Conservation (phyloP, 1,140 invertebrate genomes). For the Drosophila equinoxialis region DNA sequence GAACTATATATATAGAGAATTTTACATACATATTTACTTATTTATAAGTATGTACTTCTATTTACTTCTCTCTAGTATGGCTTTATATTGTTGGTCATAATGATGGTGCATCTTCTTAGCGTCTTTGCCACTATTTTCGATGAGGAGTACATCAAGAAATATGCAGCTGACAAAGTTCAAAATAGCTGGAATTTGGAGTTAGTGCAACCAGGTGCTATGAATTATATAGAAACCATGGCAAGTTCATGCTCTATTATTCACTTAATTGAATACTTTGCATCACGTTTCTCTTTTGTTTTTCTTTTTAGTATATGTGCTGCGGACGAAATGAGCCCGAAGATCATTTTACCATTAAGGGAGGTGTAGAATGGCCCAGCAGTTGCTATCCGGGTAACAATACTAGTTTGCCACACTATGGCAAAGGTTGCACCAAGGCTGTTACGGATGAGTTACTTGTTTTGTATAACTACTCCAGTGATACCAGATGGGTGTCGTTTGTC, state of each 20-base stretch:
- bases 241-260: constrained; percentile 6
- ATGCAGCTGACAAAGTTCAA: constrained; percentile 56
- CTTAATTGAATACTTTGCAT: background rate
- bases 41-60: constrained; percentile 6
- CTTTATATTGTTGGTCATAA: constrained; percentile 53
- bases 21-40: background rate
- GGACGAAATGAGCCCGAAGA: constrained; percentile 63
- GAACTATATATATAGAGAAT: background rate
- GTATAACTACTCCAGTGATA: constrained; percentile 54
- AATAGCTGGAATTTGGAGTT: constrained; percentile 51
- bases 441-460: constrained; percentile 40
- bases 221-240: constrained; percentile 50
- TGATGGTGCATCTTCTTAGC: constrained; percentile 56
- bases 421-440: constrained; percentile 57
- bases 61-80: constrained; percentile 55
- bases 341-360: constrained; percentile 51
- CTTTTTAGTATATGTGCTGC: constrained; percentile 63
- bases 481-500: constrained; percentile 54
- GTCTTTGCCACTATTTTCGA: constrained; percentile 51
- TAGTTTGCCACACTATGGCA: constrained; percentile 22
- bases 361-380: constrained; percentile 31
- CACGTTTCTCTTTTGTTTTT: background rate
- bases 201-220: constrained; percentile 52
- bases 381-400: constrained; percentile 48
- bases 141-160: constrained; percentile 55